Evolutionary conservation across 2,113 vertebrate species (phyloP).

Genomic region (Spermophilus dauricus): DNA sequence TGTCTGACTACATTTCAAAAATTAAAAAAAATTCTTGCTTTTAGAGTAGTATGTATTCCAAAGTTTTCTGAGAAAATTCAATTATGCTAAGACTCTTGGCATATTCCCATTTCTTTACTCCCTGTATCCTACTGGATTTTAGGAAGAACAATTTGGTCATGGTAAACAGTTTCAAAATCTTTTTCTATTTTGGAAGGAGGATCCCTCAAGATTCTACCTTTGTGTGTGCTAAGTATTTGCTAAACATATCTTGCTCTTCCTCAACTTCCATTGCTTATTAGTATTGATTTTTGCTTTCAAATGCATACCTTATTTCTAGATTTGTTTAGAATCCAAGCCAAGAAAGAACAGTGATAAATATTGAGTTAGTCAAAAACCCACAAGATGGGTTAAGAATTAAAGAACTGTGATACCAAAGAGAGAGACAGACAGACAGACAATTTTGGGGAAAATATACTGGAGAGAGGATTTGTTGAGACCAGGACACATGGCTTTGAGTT

Average conservation of each 20-base stretch:
- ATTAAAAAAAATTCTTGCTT: background rate
- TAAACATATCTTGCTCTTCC: background rate
- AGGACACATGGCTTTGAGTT: background rate
- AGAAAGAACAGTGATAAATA: background rate
- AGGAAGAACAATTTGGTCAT: background rate
- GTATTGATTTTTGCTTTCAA: background rate
- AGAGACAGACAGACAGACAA: background rate
- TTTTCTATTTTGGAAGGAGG: background rate
- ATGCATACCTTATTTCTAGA: background rate
- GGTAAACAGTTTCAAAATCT: background rate
- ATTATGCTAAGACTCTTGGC: background rate
- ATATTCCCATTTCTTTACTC: background rate
- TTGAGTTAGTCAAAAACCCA: background rate
- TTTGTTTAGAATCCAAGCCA: constrained; percentile 7
- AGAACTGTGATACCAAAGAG: background rate
- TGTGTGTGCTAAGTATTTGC: background rate
- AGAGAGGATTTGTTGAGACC: background rate
- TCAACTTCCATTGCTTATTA: background rate
- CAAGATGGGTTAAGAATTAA: background rate
- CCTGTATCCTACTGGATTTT: background rate
- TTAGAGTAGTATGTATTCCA: background rate
- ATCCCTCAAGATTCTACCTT: background rate
- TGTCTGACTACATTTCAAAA: background rate
- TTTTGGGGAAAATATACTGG: background rate
- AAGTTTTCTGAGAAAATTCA: background rate